phyloP scores from a whole-genome alignment of 2,113 vertebrate genomes.

The Illadopsis cleaveri region DNA sequence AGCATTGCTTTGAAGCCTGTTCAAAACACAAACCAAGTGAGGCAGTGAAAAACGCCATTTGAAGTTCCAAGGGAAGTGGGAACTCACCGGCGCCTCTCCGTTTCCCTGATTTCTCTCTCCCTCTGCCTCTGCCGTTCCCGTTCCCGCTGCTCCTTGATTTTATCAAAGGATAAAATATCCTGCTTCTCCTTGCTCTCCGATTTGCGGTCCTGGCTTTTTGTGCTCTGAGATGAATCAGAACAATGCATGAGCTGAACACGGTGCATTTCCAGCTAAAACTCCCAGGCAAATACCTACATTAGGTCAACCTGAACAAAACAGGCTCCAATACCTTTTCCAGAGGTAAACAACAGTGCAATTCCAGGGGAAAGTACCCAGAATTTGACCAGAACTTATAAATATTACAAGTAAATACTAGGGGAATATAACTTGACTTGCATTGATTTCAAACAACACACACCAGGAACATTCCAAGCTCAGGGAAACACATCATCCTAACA shows the following conservation, averaged over 20 bases:
- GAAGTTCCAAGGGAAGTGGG: fast-evolving
- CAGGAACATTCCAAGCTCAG: fast-evolving
- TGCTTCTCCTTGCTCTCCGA: slow-evolving; percentile 89
- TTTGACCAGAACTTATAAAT: neutral
- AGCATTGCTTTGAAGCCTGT: neutral
- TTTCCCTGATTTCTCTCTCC: slow-evolving; percentile 91
- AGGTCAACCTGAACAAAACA: neutral
- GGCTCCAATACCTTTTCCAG: fast-evolving
- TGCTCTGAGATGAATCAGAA: slow-evolving; percentile 74
- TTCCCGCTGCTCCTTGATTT: slow-evolving; percentile 96
- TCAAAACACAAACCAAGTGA: neutral
- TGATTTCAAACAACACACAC: neutral
- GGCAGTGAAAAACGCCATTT: neutral
- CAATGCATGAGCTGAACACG: neutral
- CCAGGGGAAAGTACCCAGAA: neutral
- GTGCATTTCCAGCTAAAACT: neutral
- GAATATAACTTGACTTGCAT: neutral
- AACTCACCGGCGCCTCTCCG: slow-evolving; percentile 84
- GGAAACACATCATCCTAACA: neutral
- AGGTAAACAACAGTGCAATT: neutral
- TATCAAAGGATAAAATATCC: slow-evolving; percentile 95
- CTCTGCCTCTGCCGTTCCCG: slow-evolving; percentile 90
- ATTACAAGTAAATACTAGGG: neutral
- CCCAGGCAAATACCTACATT: neutral
- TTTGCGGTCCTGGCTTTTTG: slow-evolving; percentile 90